These are phyloP conservation scores for Zaprionus ghesquierei DNA, from an alignment of 1,140 invertebrate species.

Conservation along the genomic window DNA sequence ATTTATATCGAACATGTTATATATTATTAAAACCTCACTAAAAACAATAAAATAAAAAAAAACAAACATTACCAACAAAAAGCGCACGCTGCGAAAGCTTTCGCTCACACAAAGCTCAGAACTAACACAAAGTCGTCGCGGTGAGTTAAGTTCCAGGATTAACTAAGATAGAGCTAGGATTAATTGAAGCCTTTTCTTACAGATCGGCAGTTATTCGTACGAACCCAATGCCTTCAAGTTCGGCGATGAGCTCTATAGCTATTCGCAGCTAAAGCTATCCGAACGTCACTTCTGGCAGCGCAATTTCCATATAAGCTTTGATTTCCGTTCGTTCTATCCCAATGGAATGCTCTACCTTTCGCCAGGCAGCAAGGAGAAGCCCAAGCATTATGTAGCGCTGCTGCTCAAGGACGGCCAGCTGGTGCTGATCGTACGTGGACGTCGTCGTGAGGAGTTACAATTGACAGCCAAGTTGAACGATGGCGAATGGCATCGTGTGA, in stretches of 20 bases:
- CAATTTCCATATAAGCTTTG: constrained; percentile 90
- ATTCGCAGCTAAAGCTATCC: constrained; percentile 87
- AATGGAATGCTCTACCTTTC: constrained; percentile 92
- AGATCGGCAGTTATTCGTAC: constrained; percentile 88
- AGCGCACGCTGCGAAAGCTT: constrained; percentile 32
- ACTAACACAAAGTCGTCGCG: constrained; percentile 80
- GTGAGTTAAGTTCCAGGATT: constrained; percentile 64
- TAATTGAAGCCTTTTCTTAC: constrained; percentile 56
- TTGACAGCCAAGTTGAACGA: constrained; percentile 88
- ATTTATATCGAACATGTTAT: constrained; percentile 59
- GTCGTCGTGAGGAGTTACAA: constrained; percentile 86
- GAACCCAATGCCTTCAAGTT: constrained; percentile 93
- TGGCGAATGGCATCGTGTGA: constrained; percentile 92
- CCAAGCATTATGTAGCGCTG: constrained; percentile 88
- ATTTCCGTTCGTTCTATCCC: constrained; percentile 93
- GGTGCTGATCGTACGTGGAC: constrained; percentile 87
- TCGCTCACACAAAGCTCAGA: constrained; percentile 66
- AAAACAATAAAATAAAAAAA: constrained; percentile 61
- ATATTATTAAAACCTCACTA: constrained; percentile 55
- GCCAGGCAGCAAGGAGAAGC: constrained; percentile 86
- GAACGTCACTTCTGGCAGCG: constrained; percentile 87
- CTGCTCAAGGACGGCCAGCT: constrained; percentile 89
- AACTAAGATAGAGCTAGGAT: constrained; percentile 4
- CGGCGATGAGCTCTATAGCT: constrained; percentile 90
- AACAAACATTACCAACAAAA: constrained; percentile 26